These are phyloP conservation scores for Diplolepis rosae DNA, from an alignment of 2,888 invertebrate species.

Conservation along the genomic window DNA sequence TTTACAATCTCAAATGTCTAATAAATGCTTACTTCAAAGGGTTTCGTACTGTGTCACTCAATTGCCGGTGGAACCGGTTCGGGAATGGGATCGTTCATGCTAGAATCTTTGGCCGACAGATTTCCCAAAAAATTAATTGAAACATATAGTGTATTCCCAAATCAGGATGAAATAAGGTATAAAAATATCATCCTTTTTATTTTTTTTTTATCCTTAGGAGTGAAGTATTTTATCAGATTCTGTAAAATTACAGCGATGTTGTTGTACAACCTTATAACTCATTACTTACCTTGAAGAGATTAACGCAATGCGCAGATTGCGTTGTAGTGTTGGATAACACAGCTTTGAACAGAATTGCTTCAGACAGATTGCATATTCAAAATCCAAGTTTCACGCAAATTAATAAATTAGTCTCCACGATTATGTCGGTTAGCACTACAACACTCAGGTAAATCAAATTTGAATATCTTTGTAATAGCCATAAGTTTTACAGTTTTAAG, in stretches of 20 bases:
- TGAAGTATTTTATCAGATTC: neutral
- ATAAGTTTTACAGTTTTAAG: neutral
- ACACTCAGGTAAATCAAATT: slow-evolving; percentile 82
- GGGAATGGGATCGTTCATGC: slow-evolving; percentile 97
- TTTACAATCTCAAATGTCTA: slow-evolving; percentile 17
- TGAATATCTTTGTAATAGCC: neutral
- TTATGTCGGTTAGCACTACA: slow-evolving; percentile 98
- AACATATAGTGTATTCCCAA: slow-evolving; percentile 99
- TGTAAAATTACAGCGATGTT: slow-evolving; percentile 83
- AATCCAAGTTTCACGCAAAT: slow-evolving; percentile 98
- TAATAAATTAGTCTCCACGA: slow-evolving; percentile 96
- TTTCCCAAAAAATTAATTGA: slow-evolving; percentile 98
- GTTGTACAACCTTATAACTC: slow-evolving; percentile 98
- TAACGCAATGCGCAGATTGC: slow-evolving; percentile 97
- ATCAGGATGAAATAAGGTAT: slow-evolving; percentile 93
- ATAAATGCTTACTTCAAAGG: slow-evolving; percentile 75
- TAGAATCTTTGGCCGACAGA: slow-evolving; percentile 91
- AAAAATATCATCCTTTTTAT: neutral
- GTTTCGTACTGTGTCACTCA: slow-evolving; percentile 98
- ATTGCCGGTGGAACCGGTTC: slow-evolving; percentile 99
- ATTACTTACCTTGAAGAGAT: slow-evolving; percentile 91
- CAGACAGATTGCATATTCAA: slow-evolving; percentile 94
- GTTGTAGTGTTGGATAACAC: slow-evolving; percentile 98
- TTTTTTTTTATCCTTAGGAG: neutral
- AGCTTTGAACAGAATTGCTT: slow-evolving; percentile 94